A percentile compares a stretch with the other conserved stretches of the same genome.
Conservation (phyloP, 1,140 invertebrate genomes). For the Heliconius nattereri region DNA sequence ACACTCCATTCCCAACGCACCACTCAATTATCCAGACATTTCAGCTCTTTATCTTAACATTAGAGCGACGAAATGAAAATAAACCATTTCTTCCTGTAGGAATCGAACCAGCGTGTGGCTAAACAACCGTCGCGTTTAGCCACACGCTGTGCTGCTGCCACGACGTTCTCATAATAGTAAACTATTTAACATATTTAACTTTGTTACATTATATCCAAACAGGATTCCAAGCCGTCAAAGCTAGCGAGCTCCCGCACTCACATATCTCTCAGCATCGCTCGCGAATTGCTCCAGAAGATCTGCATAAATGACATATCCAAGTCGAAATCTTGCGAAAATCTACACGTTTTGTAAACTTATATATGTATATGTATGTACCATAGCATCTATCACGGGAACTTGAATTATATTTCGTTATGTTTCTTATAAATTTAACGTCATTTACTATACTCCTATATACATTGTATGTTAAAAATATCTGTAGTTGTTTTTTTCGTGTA, state of each 20-base stretch:
- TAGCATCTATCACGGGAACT: background rate
- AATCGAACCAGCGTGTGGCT: too few relatives aligned
- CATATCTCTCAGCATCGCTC: conserved; percentile 87
- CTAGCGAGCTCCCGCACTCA: conserved; percentile 85
- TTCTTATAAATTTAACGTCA: background rate
- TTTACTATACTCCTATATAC: background rate
- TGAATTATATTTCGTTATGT: background rate
- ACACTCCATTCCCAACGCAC: too few relatives aligned
- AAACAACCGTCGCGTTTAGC: too few relatives aligned
- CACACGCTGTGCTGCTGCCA: too few relatives aligned
- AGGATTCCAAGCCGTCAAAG: conserved; percentile 82
- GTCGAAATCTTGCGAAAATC: conserved; percentile 95
- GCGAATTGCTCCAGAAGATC: conserved; percentile 91
- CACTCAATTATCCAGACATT: too few relatives aligned
- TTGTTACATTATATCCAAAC: conserved; percentile 12
- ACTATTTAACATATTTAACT: background rate
- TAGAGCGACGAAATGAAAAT: too few relatives aligned
- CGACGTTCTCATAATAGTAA: too few relatives aligned
- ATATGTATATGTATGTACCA: background rate
- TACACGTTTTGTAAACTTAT: conserved; percentile 89
- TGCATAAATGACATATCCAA: conserved; percentile 92
- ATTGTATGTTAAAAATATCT: background rate
- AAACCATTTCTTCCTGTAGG: too few relatives aligned
- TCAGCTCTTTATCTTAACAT: too few relatives aligned
- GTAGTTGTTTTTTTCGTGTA: background rate